phyloP scores from a whole-genome alignment of 2,797 vertebrate genomes.

The Xerus rutilus region DNA sequence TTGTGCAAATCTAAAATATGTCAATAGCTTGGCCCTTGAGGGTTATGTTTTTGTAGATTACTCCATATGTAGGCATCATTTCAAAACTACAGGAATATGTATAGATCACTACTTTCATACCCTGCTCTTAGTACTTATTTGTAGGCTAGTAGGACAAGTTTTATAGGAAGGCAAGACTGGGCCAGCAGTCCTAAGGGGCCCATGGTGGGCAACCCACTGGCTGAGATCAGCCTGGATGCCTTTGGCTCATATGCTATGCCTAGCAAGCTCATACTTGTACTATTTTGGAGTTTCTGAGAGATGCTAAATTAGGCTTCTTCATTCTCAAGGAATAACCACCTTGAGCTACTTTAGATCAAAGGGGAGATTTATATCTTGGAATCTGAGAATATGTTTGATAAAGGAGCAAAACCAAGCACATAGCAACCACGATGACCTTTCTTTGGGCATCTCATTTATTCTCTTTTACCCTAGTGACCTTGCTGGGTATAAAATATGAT shows the following conservation, averaged over 20 bases:
- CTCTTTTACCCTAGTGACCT: not conserved
- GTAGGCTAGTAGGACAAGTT: not conserved
- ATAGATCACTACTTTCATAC: not conserved
- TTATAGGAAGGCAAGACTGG: not conserved
- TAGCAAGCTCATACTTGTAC: not conserved
- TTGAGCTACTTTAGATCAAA: not conserved
- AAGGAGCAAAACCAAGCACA: not conserved
- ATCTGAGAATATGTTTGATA: not conserved
- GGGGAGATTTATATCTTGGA: not conserved
- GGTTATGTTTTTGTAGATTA: not conserved
- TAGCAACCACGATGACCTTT: not conserved
- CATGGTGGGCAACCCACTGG: fast-evolving
- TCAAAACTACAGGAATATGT: not conserved
- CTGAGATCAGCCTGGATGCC: not conserved
- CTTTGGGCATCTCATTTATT: not conserved
- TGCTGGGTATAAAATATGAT: not conserved
- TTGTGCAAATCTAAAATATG: not conserved
- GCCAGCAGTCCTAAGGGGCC: not conserved
- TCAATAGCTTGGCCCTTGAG: fast-evolving
- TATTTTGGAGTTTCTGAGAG: not conserved
- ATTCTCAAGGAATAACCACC: not conserved
- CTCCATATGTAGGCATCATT: not conserved
- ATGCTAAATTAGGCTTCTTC: not conserved
- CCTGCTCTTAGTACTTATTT: not conserved
- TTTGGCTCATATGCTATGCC: not conserved